These are phyloP conservation scores for Heliconius cydno DNA, from an alignment of 2,888 invertebrate species.

Conservation along the genomic window DNA sequence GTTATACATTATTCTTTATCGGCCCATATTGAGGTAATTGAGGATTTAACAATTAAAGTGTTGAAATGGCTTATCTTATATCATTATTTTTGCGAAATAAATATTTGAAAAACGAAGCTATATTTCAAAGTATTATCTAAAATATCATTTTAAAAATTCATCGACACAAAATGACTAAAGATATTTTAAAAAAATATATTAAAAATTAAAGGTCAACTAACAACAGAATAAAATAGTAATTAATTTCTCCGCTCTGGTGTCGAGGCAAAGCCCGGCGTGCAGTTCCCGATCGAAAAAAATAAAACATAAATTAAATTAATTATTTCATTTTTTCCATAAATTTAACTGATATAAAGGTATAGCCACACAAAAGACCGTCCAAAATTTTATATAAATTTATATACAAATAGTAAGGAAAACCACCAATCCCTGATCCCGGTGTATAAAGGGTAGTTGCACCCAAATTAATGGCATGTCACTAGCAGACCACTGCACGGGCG, in stretches of 20 bases:
- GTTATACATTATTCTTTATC: too few species aligned
- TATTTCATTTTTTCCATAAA: too few species aligned
- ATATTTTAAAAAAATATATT: too few species aligned
- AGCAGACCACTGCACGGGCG: constrained; percentile 65
- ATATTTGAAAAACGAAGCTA: too few species aligned
- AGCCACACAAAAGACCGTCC: not conserved
- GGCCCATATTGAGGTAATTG: too few species aligned
- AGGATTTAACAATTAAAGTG: too few species aligned
- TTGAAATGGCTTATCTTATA: too few species aligned
- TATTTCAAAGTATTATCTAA: not conserved
- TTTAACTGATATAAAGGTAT: too few species aligned
- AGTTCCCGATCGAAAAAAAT: not conserved
- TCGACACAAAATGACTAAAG: too few species aligned
- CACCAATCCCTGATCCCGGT: constrained; percentile 39
- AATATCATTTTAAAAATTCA: too few species aligned
- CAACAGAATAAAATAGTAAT: not conserved
- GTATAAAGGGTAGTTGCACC: constrained; percentile 58
- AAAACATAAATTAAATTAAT: too few species aligned
- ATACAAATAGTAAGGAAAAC: not conserved
- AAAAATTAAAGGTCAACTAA: not conserved
- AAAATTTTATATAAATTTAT: not conserved
- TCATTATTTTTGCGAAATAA: too few species aligned
- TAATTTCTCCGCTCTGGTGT: not conserved
- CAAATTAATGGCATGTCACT: constrained; percentile 72
- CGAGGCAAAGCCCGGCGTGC: not conserved